Base-by-base conservation (phyloP, 2,797 vertebrate genomes). In the Onychomys torridus region DNA sequence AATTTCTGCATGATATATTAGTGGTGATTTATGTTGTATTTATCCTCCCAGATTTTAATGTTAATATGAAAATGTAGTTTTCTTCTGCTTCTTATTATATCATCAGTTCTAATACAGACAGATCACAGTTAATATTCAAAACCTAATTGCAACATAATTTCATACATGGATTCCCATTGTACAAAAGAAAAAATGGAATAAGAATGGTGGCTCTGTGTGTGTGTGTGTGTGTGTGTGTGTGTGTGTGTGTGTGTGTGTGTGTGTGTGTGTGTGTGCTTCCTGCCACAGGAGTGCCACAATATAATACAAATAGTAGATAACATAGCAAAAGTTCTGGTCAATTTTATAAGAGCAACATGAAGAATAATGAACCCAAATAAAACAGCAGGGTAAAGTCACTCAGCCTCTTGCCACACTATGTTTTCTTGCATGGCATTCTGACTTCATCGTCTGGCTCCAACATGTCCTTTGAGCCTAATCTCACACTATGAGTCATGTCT, bases 271-370 rank as follows among this genome's bases (percentile, higher is more conserved):
- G 1, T 32, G 76, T 10, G 9, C n/a, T 73, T n/a, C 69, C 10
- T 23, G 37, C 40, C 37, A 73, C 23, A 10, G 21, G 10, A 40
- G 71, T 23, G 0, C 71, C 3, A 34, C 65, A 55, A 16, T 61
- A n/a, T 55, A n/a, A 55, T 34, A 12, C 25, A 95, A 16, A 23
- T 52, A 91, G 6, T 78, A 63, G 49, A 3, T 27, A 27, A 21
- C 69, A 61, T 21, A 93, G 9, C 14, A 55, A 49, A n/a, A 81
- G 69, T 89, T 40, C 59, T 40, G 5, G 4, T 46, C 43, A 32
- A 34, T 69, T 71, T 76, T 17, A 49, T 91, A 85, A 82, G 4
- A 96, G 29, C n/a, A 97, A 13, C n/a, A n/a, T n/a, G 19, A 69
- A 27, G 25, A 46, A 69, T 34, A 11, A 23, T 21, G 8, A 84